Evolutionary conservation across 2,113 vertebrate genomes (phyloP).

Genomic region (Erythrolamprus reginae): DNA sequence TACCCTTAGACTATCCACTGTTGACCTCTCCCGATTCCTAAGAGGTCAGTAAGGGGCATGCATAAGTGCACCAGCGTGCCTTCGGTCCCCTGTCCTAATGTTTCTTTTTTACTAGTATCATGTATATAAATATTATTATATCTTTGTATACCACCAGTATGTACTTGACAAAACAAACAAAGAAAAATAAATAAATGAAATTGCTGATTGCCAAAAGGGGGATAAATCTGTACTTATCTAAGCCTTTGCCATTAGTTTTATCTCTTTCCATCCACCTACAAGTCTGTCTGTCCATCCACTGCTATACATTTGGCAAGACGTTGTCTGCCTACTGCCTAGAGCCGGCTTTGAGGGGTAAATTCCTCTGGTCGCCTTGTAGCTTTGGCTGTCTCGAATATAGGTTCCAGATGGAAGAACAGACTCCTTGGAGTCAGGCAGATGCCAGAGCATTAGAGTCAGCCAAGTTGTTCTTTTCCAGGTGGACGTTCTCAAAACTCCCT

Average conservation of each 20-base stretch:
- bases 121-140: no score
- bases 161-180: no score
- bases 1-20: no score
- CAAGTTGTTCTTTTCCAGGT: constrained; percentile 14
- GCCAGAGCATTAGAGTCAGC: not conserved
- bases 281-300: not conserved
- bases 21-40: no score
- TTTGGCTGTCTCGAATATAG: constrained; percentile 17
- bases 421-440: constrained; percentile 12
- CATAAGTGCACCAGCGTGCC: no score
- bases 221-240: not conserved
- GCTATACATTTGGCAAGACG: not conserved
- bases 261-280: not conserved
- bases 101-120: no score
- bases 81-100: no score
- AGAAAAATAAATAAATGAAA: no score
- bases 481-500: constrained; percentile 15
- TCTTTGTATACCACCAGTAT: no score
- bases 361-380: not conserved
- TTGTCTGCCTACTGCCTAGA: not conserved
- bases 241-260: not conserved
- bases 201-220: not conserved
- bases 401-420: constrained; percentile 32
- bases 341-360: not conserved
- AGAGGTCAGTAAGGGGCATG: no score